phyloP scores from a whole-genome alignment of 2,888 invertebrate species.

The Unio delphinus region DNA sequence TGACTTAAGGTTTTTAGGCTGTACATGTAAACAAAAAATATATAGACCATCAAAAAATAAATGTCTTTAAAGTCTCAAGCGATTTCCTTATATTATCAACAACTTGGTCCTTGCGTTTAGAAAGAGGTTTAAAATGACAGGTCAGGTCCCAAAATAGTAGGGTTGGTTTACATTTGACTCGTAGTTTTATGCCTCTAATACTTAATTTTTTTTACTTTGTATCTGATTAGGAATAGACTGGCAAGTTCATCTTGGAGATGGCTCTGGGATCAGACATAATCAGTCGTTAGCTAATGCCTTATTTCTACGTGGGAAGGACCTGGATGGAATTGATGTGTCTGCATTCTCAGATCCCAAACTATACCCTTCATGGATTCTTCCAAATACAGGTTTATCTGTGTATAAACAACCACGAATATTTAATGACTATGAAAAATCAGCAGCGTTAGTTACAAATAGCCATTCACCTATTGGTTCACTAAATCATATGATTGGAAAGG shows the following conservation, averaged over 20 bases:
- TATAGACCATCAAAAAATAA: no score
- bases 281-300: slow-evolving; percentile 62
- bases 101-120: no score
- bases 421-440: slow-evolving; percentile 66
- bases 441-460: slow-evolving; percentile 69
- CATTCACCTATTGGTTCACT: slow-evolving; percentile 59
- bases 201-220: background rate
- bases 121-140: background rate
- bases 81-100: no score
- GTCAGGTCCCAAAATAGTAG: background rate
- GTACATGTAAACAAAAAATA: no score
- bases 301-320: slow-evolving; percentile 62
- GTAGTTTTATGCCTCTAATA: background rate
- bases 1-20: no score
- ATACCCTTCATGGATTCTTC: slow-evolving; percentile 62
- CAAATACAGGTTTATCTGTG: slow-evolving; percentile 38
- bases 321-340: slow-evolving; percentile 41
- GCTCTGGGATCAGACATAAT: slow-evolving; percentile 47
- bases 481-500: slow-evolving; percentile 64
- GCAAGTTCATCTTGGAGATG: slow-evolving; percentile 55
- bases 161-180: background rate
- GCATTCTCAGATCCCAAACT: slow-evolving; percentile 58
- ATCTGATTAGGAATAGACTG: slow-evolving; percentile 66
- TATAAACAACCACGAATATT: slow-evolving; percentile 62
- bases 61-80: no score